Conservation (phyloP, 1,140 invertebrate genomes). For the Chrysopa pallens region DNA sequence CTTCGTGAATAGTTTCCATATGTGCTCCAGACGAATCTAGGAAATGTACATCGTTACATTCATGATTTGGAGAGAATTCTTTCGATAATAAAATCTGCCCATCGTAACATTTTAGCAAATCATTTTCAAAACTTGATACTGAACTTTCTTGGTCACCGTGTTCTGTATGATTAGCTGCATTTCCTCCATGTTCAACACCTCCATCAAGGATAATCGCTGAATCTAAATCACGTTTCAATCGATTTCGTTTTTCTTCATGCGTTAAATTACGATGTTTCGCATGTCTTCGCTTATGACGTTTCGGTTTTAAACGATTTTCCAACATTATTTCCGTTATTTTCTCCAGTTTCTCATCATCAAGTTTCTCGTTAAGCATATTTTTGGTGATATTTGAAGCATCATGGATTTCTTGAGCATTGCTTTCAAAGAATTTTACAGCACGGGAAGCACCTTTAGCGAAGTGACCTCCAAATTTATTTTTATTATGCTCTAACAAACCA, state of each 20-base stretch:
- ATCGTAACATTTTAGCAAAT: slow-evolving; percentile 51
- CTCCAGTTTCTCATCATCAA: background rate
- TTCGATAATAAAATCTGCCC: slow-evolving; percentile 48
- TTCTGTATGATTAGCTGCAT: slow-evolving; percentile 36
- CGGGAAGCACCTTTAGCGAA: slow-evolving; percentile 38
- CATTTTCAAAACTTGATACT: slow-evolving; percentile 59
- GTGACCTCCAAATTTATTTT: slow-evolving; percentile 35
- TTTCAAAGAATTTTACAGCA: slow-evolving; percentile 49
- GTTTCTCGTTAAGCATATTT: background rate
- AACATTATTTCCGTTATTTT: background rate
- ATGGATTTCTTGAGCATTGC: slow-evolving; percentile 11
- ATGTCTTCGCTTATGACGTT: slow-evolving; percentile 11
- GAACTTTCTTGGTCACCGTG: slow-evolving; percentile 34
- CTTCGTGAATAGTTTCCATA: slow-evolving; percentile 44
- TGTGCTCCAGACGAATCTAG: slow-evolving; percentile 41
- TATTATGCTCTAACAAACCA: slow-evolving; percentile 48
- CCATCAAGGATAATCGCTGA: slow-evolving; percentile 42
- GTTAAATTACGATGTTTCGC: slow-evolving; percentile 1
- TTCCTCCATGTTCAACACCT: slow-evolving; percentile 56
- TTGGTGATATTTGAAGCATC: slow-evolving; percentile 1
- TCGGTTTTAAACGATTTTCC: slow-evolving; percentile 1
- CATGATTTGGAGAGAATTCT: slow-evolving; percentile 41
- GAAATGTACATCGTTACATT: slow-evolving; percentile 45
- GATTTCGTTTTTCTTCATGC: slow-evolving; percentile 7
- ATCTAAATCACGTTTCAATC: slow-evolving; percentile 26